Percentiles rank a stretch among this genome's conserved stretches.
Conservation (phyloP, 1,140 invertebrate species). For the honey bee (Apis mellifera) region DNA sequence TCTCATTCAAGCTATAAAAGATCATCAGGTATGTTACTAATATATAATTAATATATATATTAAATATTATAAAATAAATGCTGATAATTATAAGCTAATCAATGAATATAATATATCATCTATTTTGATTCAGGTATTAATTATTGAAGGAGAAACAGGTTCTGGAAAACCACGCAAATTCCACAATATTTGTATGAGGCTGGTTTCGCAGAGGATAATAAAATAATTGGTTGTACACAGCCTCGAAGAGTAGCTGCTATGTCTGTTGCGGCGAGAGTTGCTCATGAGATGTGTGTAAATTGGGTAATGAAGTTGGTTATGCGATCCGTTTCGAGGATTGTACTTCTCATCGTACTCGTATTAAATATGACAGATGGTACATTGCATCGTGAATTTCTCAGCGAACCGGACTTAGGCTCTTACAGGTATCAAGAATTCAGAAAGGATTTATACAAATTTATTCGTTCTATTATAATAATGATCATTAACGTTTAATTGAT, state of each 20-base stretch:
- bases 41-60: conserved; percentile 4
- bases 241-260: conserved; percentile 99
- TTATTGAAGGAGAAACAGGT: conserved; percentile 99
- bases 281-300: conserved; percentile 99
- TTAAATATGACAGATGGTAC: conserved; percentile 99
- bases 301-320: conserved; percentile 99
- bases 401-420: conserved; percentile 96
- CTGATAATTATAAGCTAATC: not conserved
- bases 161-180: conserved; percentile 99
- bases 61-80: not conserved
- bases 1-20: conserved; percentile 92
- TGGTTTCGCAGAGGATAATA: conserved; percentile 91
- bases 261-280: conserved; percentile 99
- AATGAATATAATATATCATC: not conserved
- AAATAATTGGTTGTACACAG: conserved; percentile 86
- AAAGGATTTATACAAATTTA: not conserved
- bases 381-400: conserved; percentile 97
- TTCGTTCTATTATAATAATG: not conserved
- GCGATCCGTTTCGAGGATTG: conserved; percentile 99
- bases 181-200: conserved; percentile 98
- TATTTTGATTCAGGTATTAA: conserved; percentile 84
- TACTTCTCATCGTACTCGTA: conserved; percentile 95
- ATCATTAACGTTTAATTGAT: not conserved
- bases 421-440: conserved; percentile 83
- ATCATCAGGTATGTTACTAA: conserved; percentile 89